Base-by-base conservation (phyloP, 2,113 vertebrate genomes). In the Malurus alboscapulatus region DNA sequence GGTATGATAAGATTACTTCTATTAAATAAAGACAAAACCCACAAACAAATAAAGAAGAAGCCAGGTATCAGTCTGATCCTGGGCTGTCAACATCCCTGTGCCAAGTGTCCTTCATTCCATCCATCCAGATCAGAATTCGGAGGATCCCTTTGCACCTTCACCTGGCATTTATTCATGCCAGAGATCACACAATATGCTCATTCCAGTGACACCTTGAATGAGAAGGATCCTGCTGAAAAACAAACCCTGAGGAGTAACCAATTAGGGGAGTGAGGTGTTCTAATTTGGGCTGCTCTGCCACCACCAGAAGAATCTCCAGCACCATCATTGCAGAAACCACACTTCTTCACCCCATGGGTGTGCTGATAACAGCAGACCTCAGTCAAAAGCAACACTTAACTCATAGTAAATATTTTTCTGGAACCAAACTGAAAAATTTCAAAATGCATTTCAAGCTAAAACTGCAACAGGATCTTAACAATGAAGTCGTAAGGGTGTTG, bases 321-420 rank as follows among this genome's bases (percentile, higher is more conserved):
- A 4, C 11, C 10, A 32, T 4, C 20, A n/a, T 8, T 45, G 32
- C 48, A 61, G 32, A 30, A 86, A 2, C 9, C 10, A 80, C 1
- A 3, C 22, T 38, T 67, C 26, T 84, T 78, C 9, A 24, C 5
- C 6, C 26, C 1, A 0, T 1, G 4, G 9, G 12, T 51, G 47
- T 82, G 44, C 7, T 50, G 61, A 19, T 19, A 13, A 32, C 24
- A 68, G 14, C 26, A 30, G 26, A 22, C 5, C n/a, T 24, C 30
- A 44, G 34, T 20, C 14, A 79, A 92, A 93, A 80, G 19, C 15
- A 61, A 63, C 12, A 29, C 53, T 69, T 73, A 61, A 69, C 29
- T 69, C 30, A 36, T 79, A 65, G 7, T 14, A 53, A 2, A 4
- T 30, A 44, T 27, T 68, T 71, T 25, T 76, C 4, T 90, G 14